Percentiles rank a stretch among this genome's conserved stretches.
These are phyloP conservation scores for Drosophila gaucha DNA, from an alignment of 2,888 invertebrate genomes.

Conservation along the genomic window DNA sequence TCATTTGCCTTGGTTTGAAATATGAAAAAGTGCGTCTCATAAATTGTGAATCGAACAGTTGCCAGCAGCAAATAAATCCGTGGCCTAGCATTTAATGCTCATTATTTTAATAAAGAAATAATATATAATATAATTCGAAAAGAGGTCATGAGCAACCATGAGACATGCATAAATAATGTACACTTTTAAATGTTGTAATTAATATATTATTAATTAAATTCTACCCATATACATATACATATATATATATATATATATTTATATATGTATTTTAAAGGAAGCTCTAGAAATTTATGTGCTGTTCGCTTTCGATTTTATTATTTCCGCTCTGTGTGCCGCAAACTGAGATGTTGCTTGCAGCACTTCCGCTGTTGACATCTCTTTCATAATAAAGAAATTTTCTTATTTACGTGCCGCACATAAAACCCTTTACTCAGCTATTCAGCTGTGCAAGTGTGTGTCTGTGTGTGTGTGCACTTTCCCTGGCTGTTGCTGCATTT, in stretches of 20 bases:
- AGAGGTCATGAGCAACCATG: conserved; percentile 11
- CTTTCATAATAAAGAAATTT: conserved; percentile 58
- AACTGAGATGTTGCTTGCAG: conserved; percentile 28
- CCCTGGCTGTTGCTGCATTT: conserved; percentile 32
- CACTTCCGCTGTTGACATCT: conserved; percentile 43
- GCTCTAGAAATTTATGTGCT: background rate
- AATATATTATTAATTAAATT: background rate
- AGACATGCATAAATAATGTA: conserved; percentile 2
- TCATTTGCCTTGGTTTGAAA: conserved; percentile 10
- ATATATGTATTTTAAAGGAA: too few species aligned
- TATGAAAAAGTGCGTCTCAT: conserved; percentile 37
- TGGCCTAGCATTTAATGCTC: conserved; percentile 30
- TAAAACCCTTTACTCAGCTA: conserved; percentile 4
- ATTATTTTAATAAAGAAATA: conserved; percentile 67
- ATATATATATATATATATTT: background rate
- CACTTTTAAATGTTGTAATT: background rate
- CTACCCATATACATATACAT: background rate
- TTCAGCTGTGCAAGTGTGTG: background rate
- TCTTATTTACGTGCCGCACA: conserved; percentile 40
- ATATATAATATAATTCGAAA: conserved; percentile 52
- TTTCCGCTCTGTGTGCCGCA: conserved; percentile 10
- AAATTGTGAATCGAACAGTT: conserved; percentile 32
- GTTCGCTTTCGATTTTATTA: conserved; percentile 9
- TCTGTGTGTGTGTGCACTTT: conserved; percentile 20
- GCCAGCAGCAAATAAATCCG: conserved; percentile 43